Conservation (phyloP, 2,888 invertebrate genomes). For the Acanthosepion pharaonis region DNA sequence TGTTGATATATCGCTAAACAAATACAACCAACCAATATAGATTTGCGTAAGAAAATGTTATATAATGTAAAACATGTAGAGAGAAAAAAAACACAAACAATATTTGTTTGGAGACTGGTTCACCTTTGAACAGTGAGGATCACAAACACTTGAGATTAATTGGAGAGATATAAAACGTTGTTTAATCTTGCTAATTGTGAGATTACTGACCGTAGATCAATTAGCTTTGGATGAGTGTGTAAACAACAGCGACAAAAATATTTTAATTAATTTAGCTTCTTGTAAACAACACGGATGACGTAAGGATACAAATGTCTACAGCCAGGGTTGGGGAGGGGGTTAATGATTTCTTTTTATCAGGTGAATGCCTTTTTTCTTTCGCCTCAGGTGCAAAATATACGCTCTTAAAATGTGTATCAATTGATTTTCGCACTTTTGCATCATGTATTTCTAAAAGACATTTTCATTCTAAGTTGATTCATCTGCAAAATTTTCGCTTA, state of each 20-base stretch:
- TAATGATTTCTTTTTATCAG: too few species aligned
- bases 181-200: neutral
- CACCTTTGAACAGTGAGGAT: neutral
- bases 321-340: neutral
- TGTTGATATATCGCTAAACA: too few species aligned
- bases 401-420: too few species aligned
- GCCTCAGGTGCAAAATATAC: too few species aligned
- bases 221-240: neutral
- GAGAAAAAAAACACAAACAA: neutral
- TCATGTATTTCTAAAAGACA: too few species aligned
- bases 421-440: too few species aligned
- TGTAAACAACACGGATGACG: neutral
- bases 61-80: too few species aligned
- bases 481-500: too few species aligned
- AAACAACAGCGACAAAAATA: neutral
- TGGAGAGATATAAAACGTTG: neutral
- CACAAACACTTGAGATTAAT: neutral
- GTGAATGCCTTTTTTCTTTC: neutral
- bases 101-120: neutral
- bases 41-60: too few species aligned
- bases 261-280: neutral
- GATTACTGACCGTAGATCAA: neutral
- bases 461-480: too few species aligned
- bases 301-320: neutral
- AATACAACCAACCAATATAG: too few species aligned